phyloP scores from a whole-genome alignment of 2,797 vertebrate species.

The Melanotaenia pygmaea region DNA sequence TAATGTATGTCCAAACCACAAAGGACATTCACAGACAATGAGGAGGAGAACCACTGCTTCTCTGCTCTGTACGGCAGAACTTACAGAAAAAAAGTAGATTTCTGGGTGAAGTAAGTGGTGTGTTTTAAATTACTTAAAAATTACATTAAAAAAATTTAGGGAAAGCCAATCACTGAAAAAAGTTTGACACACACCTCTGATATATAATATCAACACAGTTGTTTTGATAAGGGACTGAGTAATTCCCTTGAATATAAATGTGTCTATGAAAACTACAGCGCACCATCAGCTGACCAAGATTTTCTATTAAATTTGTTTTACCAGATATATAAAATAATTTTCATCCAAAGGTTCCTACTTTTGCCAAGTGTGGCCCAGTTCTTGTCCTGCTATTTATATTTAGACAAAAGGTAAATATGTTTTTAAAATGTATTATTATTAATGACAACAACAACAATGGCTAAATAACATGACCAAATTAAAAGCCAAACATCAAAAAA shows the following conservation, averaged over 20 bases:
- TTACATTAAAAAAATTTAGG: background rate
- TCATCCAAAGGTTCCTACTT: background rate
- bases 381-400: background rate
- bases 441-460: background rate
- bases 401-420: background rate
- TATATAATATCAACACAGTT: background rate
- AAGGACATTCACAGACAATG: constrained; percentile 80
- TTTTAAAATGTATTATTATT: no score
- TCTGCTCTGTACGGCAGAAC: constrained; percentile 50
- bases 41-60: constrained; percentile 60
- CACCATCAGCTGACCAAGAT: background rate
- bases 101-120: constrained; percentile 26
- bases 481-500: background rate
- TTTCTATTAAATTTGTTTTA: background rate
- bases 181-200: background rate
- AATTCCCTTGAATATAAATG: background rate
- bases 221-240: background rate
- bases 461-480: background rate
- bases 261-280: background rate
- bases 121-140: background rate
- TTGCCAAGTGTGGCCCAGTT: background rate
- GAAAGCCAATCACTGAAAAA: background rate
- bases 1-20: constrained; percentile 84
- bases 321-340: no score
- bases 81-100: constrained; percentile 33